A percentile compares a stretch with the other conserved stretches of the same genome.
Conservation (phyloP, 2,888 invertebrate species). For the Linnaemya vulpina region DNA sequence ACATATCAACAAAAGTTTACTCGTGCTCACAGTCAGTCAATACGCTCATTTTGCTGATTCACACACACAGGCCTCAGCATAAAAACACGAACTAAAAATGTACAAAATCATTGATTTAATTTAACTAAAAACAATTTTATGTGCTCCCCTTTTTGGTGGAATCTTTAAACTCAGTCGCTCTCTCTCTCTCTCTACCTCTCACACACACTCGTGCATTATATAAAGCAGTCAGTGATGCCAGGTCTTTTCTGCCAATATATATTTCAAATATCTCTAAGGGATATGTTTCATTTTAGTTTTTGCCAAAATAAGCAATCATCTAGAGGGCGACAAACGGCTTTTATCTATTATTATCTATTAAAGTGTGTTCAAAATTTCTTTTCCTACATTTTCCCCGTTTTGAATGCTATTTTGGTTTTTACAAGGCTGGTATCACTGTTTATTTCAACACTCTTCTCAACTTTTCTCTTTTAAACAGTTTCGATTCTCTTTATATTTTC, state of each 20-base stretch:
- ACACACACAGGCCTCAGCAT: background rate
- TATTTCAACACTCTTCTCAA: background rate
- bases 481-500: background rate
- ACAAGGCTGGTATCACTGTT: background rate
- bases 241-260: too few species aligned
- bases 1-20: conserved; percentile 50
- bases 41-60: background rate
- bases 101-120: conserved; percentile 42
- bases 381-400: too few species aligned
- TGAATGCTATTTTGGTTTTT: too few species aligned
- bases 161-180: background rate
- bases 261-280: too few species aligned
- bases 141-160: conserved; percentile 41
- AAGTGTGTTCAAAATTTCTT: too few species aligned
- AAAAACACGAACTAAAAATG: background rate
- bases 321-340: too few species aligned
- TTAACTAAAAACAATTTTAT: background rate
- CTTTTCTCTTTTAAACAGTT: background rate
- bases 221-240: too few species aligned
- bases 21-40: conserved; percentile 35
- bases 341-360: too few species aligned
- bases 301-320: too few species aligned
- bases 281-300: too few species aligned
- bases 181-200: background rate
- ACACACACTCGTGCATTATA: too few species aligned